These are phyloP conservation scores for Hippoglossus hippoglossus DNA, from an alignment of 2,797 vertebrate genomes.

Conservation along the genomic window DNA sequence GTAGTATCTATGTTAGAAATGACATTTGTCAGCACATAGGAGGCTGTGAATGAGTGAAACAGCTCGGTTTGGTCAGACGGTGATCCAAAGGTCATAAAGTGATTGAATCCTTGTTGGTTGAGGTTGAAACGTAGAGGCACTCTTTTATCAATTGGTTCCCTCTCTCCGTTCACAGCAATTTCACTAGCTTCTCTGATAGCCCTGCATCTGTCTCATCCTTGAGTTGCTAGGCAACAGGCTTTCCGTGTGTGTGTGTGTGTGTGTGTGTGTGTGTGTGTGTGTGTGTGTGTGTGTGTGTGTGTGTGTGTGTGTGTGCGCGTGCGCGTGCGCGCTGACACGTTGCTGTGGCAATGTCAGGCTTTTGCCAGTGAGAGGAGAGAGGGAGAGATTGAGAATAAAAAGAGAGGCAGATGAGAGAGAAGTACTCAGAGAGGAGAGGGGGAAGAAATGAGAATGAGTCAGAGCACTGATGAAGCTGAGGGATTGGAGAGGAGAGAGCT, in stretches of 20 bases:
- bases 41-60: slow-evolving; percentile 30
- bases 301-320: slow-evolving; percentile 14
- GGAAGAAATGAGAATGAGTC: slow-evolving; percentile 76
- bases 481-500: slow-evolving; percentile 63
- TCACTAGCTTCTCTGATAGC: slow-evolving; percentile 78
- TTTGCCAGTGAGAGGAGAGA: slow-evolving; percentile 65
- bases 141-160: slow-evolving; percentile 72
- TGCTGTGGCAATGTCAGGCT: slow-evolving; percentile 78
- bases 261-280: slow-evolving; percentile 4
- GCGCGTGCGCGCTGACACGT: slow-evolving; percentile 58
- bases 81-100: slow-evolving; percentile 61
- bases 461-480: slow-evolving; percentile 70
- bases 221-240: slow-evolving; percentile 88
- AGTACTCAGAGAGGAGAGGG: slow-evolving; percentile 68
- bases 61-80: slow-evolving; percentile 35
- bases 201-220: slow-evolving; percentile 84
- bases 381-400: slow-evolving; percentile 75
- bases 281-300: slow-evolving; percentile 53
- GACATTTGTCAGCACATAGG: slow-evolving; percentile 19
- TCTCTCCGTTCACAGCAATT: slow-evolving; percentile 64
- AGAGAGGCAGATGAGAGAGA: slow-evolving; percentile 75
- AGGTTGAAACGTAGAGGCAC: slow-evolving; percentile 70
- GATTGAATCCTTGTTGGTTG: slow-evolving; percentile 64
- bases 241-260: slow-evolving; percentile 61
- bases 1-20: slow-evolving; percentile 9